Percentiles rank a stretch among this genome's conserved stretches.
Evolutionary conservation across 1,140 invertebrate genomes (phyloP).

Genomic region (Brachionus calyciflorus): DNA sequence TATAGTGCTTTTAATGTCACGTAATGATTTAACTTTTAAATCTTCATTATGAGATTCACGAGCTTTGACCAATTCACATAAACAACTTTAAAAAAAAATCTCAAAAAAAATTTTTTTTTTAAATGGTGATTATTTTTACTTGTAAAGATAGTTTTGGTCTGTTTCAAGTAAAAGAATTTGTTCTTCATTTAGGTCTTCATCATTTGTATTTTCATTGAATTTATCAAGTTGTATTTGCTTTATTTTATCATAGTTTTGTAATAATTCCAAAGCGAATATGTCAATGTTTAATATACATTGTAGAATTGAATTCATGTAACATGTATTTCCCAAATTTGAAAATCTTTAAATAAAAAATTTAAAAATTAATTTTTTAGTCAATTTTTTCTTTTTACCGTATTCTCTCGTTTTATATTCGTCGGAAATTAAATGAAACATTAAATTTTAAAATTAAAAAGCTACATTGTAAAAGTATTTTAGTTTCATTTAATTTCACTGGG

Average conservation of each 20-base stretch:
- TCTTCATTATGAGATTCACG: conserved; percentile 47
- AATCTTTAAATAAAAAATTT: conserved; percentile 52
- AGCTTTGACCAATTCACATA: conserved; percentile 49
- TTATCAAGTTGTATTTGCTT: conserved; percentile 16
- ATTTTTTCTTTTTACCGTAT: not conserved
- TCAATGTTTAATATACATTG: conserved; percentile 57
- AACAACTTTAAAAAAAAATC: conserved; percentile 9
- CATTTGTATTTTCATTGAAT: not conserved
- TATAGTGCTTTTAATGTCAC: conserved; percentile 53
- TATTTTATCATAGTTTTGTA: not conserved
- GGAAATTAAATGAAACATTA: too few relatives aligned
- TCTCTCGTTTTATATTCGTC: not conserved
- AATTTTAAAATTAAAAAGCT: too few relatives aligned
- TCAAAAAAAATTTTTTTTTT: not conserved
- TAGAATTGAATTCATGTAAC: conserved; percentile 60
- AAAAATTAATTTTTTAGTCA: not conserved
- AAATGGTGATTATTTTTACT: conserved; percentile 11
- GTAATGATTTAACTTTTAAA: conserved; percentile 50
- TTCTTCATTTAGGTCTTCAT: conserved; percentile 1
- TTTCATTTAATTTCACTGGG: too few relatives aligned
- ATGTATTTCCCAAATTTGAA: conserved; percentile 60
- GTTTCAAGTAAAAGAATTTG: not conserved
- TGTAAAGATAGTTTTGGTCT: conserved; percentile 28
- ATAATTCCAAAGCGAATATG: conserved; percentile 53
- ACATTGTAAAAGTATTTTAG: too few relatives aligned